A percentile compares a stretch with the other conserved stretches of the same genome.
Evolutionary conservation across 53 echinoderm and acorn worm species (phyloP).

Genomic region (Patiria pectinifera): DNA sequence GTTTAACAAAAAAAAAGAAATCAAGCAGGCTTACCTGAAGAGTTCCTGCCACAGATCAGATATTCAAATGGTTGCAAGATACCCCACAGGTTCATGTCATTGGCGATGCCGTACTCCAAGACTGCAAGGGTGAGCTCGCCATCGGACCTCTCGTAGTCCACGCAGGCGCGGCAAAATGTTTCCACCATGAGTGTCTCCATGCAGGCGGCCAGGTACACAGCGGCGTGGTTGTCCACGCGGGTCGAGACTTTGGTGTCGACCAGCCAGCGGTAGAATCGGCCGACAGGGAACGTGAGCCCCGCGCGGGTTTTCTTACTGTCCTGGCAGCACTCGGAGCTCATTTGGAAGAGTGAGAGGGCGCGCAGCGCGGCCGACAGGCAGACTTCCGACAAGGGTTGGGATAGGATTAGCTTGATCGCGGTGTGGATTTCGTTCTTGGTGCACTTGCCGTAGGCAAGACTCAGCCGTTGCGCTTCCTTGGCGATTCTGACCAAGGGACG

Average conservation of each 20-base stretch:
- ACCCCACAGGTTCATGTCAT: constrained; percentile 91
- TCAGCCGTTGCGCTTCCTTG: constrained; percentile 85
- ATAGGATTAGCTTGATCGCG: constrained; percentile 85
- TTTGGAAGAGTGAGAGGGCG: constrained; percentile 91
- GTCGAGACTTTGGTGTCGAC: constrained; percentile 79
- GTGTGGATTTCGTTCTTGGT: constrained; percentile 94
- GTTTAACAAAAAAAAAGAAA: not conserved
- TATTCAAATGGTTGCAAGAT: constrained; percentile 92
- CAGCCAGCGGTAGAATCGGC: constrained; percentile 91
- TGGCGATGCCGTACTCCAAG: constrained; percentile 89
- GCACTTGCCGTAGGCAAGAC: constrained; percentile 82
- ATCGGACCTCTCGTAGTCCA: constrained; percentile 72
- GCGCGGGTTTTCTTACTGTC: constrained; percentile 80
- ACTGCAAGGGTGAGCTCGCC: constrained; percentile 81
- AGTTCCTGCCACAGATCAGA: constrained; percentile 89
- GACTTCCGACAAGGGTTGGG: constrained; percentile 80
- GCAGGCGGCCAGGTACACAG: constrained; percentile 85
- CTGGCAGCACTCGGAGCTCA: constrained; percentile 81
- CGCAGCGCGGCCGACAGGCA: constrained; percentile 79
- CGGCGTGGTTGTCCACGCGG: constrained; percentile 84
- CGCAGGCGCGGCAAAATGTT: constrained; percentile 74
- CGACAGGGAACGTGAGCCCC: constrained; percentile 87
- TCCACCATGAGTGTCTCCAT: constrained; percentile 81
- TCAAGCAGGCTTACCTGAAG: constrained; percentile 74
- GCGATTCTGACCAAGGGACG: constrained; percentile 93